These are phyloP conservation scores for Diaperis boleti DNA, from an alignment of 2,888 invertebrate species.

Conservation along the genomic window DNA sequence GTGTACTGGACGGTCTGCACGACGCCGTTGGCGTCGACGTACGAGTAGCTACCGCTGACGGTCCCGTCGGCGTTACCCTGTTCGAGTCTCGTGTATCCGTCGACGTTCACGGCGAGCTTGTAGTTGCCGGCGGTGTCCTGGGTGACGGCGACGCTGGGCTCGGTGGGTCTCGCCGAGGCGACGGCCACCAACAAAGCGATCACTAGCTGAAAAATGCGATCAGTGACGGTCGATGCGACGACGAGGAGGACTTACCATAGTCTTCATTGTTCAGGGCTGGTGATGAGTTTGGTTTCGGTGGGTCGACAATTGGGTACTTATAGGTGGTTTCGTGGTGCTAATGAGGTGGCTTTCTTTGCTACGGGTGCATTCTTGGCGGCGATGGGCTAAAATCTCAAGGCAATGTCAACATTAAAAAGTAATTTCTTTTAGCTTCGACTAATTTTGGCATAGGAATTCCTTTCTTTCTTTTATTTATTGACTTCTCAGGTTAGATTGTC, in stretches of 20 bases:
- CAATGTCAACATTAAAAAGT: no score
- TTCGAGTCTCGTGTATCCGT: slow-evolving; percentile 40
- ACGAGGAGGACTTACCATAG: slow-evolving; percentile 19
- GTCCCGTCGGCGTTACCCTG: slow-evolving; percentile 49
- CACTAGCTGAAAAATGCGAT: slow-evolving; percentile 13
- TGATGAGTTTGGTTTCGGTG: background rate
- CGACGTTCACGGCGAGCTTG: slow-evolving; percentile 41
- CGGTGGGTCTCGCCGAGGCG: slow-evolving; percentile 22
- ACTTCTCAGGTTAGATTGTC: no score
- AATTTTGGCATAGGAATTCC: no score
- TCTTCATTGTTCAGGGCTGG: slow-evolving; percentile 29
- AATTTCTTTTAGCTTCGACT: no score
- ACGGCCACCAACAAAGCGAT: slow-evolving; percentile 15
- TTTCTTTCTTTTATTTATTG: no score
- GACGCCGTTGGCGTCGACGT: slow-evolving; percentile 43
- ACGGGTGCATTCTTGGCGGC: background rate
- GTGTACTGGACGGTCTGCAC: slow-evolving; percentile 44
- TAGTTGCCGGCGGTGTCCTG: slow-evolving; percentile 50
- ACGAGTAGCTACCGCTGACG: slow-evolving; percentile 49
- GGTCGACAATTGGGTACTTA: slow-evolving; percentile 12
- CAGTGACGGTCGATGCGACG: background rate
- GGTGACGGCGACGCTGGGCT: slow-evolving; percentile 41
- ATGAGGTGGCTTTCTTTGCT: slow-evolving; percentile 19
- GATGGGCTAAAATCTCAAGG: no score
- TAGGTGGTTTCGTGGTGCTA: slow-evolving; percentile 7